These are phyloP conservation scores for Phoebastria nigripes DNA, from an alignment of 2,797 vertebrate genomes.

Conservation along the genomic window DNA sequence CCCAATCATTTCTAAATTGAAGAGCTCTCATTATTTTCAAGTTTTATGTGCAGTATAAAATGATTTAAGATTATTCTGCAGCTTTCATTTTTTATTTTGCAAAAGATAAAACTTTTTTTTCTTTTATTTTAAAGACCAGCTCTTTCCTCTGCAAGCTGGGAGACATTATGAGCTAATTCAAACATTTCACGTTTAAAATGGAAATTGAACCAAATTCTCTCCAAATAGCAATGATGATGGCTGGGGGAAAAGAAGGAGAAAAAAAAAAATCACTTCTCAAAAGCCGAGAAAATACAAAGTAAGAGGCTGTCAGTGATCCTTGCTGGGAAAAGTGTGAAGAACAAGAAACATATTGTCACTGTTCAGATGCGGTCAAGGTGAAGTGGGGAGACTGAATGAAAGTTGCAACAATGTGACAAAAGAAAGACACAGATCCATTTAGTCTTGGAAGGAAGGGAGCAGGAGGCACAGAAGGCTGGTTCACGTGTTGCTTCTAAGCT, in stretches of 20 bases:
- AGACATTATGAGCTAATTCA: constrained; percentile 51
- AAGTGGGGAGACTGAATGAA: constrained; percentile 54
- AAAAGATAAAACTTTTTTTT: neutral
- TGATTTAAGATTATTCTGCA: constrained; percentile 53
- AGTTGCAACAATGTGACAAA: constrained; percentile 69
- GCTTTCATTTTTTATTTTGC: constrained; percentile 42
- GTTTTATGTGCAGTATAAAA: constrained; percentile 57
- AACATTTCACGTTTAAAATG: constrained; percentile 46
- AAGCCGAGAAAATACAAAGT: constrained; percentile 32
- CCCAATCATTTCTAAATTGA: constrained; percentile 68
- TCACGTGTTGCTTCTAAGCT: constrained; percentile 52
- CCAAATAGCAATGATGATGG: constrained; percentile 30
- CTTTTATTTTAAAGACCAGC: neutral
- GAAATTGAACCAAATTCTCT: constrained; percentile 57
- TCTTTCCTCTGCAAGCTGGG: neutral
- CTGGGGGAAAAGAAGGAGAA: neutral
- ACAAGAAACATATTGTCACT: constrained; percentile 53
- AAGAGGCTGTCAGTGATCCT: constrained; percentile 58
- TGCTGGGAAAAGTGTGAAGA: constrained; percentile 62
- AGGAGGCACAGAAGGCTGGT: constrained; percentile 61
- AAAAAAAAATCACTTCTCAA: constrained; percentile 12
- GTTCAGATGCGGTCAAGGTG: constrained; percentile 58
- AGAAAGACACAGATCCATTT: constrained; percentile 63
- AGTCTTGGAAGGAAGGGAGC: constrained; percentile 49
- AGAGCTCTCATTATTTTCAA: constrained; percentile 67